These are phyloP conservation scores for Limenitis camilla DNA, from an alignment of 2,888 invertebrate species.

Conservation along the genomic window DNA sequence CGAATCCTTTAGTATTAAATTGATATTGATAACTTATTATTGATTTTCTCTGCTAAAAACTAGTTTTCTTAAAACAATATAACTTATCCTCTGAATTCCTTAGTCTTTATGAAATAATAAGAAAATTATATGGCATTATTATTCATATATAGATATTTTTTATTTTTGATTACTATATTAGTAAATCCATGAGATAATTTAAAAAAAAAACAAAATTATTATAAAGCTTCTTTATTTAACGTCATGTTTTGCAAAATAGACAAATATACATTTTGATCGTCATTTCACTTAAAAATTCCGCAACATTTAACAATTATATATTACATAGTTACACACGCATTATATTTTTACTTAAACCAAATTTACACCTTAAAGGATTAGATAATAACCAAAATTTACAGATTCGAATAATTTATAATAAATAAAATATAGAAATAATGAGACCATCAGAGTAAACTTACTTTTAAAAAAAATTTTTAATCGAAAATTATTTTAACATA, in stretches of 20 bases:
- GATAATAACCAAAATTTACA: slow-evolving; percentile 10
- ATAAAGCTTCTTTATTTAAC: slow-evolving; percentile 74
- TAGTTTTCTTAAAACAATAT: too few species aligned
- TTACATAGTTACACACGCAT: slow-evolving; percentile 56
- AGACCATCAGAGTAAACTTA: too few species aligned
- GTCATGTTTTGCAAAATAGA: slow-evolving; percentile 74
- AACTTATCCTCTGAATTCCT: too few species aligned
- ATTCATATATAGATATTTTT: background rate
- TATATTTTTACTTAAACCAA: slow-evolving; percentile 20
- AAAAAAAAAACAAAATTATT: slow-evolving; percentile 23
- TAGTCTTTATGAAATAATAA: too few species aligned
- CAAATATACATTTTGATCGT: slow-evolving; percentile 69
- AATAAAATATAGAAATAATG: too few species aligned
- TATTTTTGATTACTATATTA: background rate
- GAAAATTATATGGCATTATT: too few species aligned
- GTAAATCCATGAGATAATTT: background rate
- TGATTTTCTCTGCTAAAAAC: too few species aligned
- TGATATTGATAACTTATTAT: too few species aligned
- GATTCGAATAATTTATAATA: background rate
- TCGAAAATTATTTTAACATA: too few species aligned
- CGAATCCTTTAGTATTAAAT: too few species aligned
- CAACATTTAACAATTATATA: slow-evolving; percentile 69
- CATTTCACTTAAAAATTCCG: slow-evolving; percentile 66
- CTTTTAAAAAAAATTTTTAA: too few species aligned
- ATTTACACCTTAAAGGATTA: slow-evolving; percentile 12